Evolutionary conservation across 2,797 vertebrate genomes (phyloP).

Genomic region (Mergus octosetaceus): DNA sequence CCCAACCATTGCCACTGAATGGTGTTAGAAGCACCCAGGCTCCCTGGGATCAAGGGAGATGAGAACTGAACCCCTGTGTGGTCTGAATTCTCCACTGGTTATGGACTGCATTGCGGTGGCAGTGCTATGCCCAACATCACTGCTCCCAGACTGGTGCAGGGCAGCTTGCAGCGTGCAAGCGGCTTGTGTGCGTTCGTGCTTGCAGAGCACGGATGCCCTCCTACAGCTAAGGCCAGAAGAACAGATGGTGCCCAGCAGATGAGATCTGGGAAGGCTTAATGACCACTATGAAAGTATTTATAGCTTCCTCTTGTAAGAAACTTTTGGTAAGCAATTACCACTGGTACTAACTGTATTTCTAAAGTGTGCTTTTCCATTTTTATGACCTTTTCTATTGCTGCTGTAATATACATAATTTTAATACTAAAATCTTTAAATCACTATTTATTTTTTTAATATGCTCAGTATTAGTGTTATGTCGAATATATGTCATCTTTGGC

Average conservation of each 20-base stretch:
- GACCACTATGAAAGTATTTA: not conserved
- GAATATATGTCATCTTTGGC: not conserved
- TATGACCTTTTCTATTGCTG: not conserved
- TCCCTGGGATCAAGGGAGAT: not conserved
- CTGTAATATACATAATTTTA: not conserved
- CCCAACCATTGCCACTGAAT: not conserved
- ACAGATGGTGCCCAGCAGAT: not conserved
- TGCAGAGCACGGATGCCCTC: not conserved
- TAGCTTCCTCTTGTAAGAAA: not conserved
- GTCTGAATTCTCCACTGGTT: not conserved
- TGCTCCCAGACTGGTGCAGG: rapidly evolving
- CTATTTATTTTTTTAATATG: not conserved
- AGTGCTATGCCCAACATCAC: too few relatives aligned
- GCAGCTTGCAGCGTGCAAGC: not conserved
- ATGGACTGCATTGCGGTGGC: not conserved
- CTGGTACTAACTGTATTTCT: not conserved
- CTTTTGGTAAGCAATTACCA: not conserved
- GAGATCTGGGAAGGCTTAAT: not conserved
- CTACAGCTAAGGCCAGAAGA: not conserved
- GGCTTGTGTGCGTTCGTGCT: not conserved
- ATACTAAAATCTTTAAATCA: not conserved
- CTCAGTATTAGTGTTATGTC: rapidly evolving
- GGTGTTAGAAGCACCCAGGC: rapidly evolving
- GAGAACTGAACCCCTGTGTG: not conserved
- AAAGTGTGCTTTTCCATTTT: not conserved